A percentile compares a stretch with the other conserved stretches of the same genome.
Conservation (phyloP, 2,888 invertebrate genomes). For the Diadegma fenestrale region DNA sequence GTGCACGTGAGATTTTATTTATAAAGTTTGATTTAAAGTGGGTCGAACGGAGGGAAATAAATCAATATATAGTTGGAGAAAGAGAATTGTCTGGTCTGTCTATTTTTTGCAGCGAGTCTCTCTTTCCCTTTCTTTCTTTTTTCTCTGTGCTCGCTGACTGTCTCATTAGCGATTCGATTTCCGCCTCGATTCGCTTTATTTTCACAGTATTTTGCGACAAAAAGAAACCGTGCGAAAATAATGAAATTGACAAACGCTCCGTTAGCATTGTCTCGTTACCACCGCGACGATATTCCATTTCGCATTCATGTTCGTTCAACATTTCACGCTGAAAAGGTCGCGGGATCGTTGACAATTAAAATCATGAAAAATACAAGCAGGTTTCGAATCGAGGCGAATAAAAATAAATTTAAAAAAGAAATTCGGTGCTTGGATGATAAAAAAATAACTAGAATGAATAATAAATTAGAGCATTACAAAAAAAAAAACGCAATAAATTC, state of each 20-base stretch:
- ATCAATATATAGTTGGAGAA: not conserved
- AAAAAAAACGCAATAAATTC: not conserved
- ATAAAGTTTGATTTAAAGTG: conserved; percentile 16
- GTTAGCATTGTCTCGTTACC: conserved; percentile 25
- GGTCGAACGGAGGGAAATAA: conserved; percentile 14
- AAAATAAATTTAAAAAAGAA: not conserved
- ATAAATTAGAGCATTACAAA: not conserved
- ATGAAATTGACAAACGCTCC: conserved; percentile 39
- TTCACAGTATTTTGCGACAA: not conserved
- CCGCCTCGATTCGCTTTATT: not conserved
- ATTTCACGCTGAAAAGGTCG: not conserved
- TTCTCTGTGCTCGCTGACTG: not conserved
- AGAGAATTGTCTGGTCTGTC: not conserved
- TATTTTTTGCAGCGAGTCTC: not conserved
- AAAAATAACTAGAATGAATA: too few species aligned
- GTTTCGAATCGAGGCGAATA: not conserved
- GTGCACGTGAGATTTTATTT: not conserved
- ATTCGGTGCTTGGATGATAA: not conserved
- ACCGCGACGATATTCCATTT: conserved; percentile 38
- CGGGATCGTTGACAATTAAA: not conserved
- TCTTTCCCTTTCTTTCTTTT: not conserved
- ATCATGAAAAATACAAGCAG: conserved; percentile 4
- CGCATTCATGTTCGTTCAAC: conserved; percentile 15
- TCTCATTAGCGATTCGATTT: conserved; percentile 27
- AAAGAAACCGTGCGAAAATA: conserved; percentile 27